These are phyloP conservation scores for Rhopalosiphum nymphaeae DNA, from an alignment of 2,888 invertebrate genomes.

Conservation along the genomic window DNA sequence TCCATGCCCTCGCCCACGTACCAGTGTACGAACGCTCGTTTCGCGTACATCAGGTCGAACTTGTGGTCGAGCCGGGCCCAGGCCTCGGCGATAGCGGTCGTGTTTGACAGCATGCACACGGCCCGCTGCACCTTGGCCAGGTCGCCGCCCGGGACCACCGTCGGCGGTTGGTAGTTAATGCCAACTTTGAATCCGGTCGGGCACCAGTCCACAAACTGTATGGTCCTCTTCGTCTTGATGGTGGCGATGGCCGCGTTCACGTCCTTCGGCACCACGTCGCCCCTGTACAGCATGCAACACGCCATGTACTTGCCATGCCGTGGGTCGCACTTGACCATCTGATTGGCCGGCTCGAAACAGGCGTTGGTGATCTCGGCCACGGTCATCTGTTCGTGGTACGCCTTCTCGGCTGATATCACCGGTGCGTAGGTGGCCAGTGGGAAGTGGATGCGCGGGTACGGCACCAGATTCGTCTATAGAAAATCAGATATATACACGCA, in stretches of 20 bases:
- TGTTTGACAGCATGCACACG: slow-evolving; percentile 98
- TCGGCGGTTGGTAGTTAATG: slow-evolving; percentile 74
- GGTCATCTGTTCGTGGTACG: slow-evolving; percentile 73
- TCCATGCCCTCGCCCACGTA: slow-evolving; percentile 76
- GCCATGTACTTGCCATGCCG: slow-evolving; percentile 73
- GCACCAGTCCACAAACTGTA: slow-evolving; percentile 73
- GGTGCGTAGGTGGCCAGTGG: slow-evolving; percentile 75
- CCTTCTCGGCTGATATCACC: slow-evolving; percentile 74
- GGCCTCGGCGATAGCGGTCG: slow-evolving; percentile 84
- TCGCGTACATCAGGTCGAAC: slow-evolving; percentile 80
- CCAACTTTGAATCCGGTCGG: slow-evolving; percentile 70
- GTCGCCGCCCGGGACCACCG: slow-evolving; percentile 94
- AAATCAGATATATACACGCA: not conserved
- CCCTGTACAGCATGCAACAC: slow-evolving; percentile 74
- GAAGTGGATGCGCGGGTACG: slow-evolving; percentile 78
- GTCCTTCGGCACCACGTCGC: slow-evolving; percentile 78
- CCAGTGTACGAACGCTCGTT: slow-evolving; percentile 81
- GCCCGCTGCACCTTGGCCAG: slow-evolving; percentile 95
- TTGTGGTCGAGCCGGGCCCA: slow-evolving; percentile 80
- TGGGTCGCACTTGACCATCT: slow-evolving; percentile 73
- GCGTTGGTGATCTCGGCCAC: slow-evolving; percentile 76
- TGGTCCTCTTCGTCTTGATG: slow-evolving; percentile 75
- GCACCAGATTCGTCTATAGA: slow-evolving; percentile 73
- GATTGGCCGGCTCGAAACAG: slow-evolving; percentile 76
- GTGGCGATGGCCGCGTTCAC: slow-evolving; percentile 75